phyloP scores from a whole-genome alignment of 2,113 vertebrate genomes.

The Argyrosomus japonicus region DNA sequence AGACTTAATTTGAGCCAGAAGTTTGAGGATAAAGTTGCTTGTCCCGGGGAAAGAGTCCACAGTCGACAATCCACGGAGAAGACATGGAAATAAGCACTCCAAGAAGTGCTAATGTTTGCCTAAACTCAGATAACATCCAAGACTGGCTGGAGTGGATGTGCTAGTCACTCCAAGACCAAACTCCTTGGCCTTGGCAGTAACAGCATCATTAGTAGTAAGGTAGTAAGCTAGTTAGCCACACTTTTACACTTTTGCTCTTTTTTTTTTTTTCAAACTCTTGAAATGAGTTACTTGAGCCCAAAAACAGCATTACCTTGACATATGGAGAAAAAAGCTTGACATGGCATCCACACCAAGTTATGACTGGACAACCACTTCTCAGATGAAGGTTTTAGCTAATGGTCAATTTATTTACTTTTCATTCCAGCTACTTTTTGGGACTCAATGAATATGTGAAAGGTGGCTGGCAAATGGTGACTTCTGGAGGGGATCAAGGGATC shows the following conservation, averaged over 20 bases:
- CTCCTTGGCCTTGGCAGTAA: too few relatives aligned
- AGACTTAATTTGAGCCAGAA: not conserved
- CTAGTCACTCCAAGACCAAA: too few relatives aligned
- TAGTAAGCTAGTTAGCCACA: too few relatives aligned
- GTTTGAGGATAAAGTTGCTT: not conserved
- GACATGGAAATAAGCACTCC: too few relatives aligned
- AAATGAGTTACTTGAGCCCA: too few relatives aligned
- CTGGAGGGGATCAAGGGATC: conserved; percentile 28
- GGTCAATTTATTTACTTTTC: not conserved
- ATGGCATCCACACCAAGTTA: not conserved
- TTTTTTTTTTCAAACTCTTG: too few relatives aligned
- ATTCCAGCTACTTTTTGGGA: not conserved
- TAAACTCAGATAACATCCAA: not conserved
- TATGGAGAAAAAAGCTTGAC: not conserved
- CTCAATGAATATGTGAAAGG: not conserved
- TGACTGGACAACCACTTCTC: not conserved
- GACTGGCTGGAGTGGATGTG: too few relatives aligned
- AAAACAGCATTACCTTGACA: too few relatives aligned
- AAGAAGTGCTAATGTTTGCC: not conserved
- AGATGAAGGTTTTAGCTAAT: not conserved
- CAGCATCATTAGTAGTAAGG: too few relatives aligned
- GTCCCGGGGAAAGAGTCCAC: not conserved
- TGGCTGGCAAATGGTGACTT: conserved; percentile 6
- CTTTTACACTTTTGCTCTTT: too few relatives aligned
- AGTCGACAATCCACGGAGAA: not conserved